phyloP scores from a whole-genome alignment of 2,113 vertebrate genomes.

The Motacilla alba region DNA sequence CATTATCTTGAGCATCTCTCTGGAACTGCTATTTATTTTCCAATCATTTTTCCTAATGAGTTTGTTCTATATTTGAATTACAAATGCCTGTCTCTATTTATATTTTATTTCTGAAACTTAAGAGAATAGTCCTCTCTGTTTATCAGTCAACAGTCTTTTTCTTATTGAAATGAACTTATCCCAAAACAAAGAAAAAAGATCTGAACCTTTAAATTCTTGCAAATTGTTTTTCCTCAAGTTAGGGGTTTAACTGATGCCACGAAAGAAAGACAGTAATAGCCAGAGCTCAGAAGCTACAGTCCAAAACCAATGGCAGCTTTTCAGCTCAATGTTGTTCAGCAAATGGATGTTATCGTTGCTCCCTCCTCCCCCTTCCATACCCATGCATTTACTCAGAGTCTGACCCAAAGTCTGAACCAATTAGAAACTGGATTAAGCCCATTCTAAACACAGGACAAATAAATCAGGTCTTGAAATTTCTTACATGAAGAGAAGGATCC shows the following conservation, averaged over 20 bases:
- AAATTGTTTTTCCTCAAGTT: neutral
- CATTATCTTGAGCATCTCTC: neutral
- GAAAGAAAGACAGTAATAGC: neutral
- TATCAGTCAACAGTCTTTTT: neutral
- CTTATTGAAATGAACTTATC: neutral
- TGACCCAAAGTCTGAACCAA: neutral
- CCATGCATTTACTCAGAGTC: neutral
- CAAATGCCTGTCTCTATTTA: neutral
- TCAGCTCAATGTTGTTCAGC: neutral
- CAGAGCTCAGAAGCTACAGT: neutral
- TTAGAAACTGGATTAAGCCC: neutral
- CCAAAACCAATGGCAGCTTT: neutral
- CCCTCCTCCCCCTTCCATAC: neutral
- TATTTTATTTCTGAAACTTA: neutral
- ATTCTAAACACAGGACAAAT: neutral
- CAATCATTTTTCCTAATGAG: neutral
- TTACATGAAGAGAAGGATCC: neutral
- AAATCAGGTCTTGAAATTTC: neutral
- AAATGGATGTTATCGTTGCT: neutral
- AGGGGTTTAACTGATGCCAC: neutral
- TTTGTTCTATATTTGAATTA: conserved; percentile 4
- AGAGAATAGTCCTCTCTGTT: neutral
- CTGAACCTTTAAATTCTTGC: neutral
- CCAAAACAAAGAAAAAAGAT: neutral
- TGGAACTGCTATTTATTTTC: conserved; percentile 7